Evolutionary conservation across 2,888 invertebrate species (phyloP).

Genomic region (Argyra leucocephala): DNA sequence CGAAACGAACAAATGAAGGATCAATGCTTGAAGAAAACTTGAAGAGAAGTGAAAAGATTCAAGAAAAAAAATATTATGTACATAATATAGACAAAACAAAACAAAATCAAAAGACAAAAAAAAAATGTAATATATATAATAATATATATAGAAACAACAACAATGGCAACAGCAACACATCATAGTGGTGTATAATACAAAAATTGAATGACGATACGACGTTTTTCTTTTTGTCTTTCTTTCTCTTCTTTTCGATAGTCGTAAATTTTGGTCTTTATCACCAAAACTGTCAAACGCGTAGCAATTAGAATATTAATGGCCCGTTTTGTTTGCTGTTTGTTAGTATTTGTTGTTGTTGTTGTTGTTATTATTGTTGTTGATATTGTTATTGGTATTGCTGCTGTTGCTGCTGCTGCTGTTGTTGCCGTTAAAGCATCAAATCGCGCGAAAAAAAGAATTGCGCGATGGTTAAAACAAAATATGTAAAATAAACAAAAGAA

Average conservation of each 20-base stretch:
- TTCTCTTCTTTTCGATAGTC: constrained; percentile 24
- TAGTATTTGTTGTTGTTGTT: not conserved
- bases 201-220: too few species aligned
- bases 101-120: too few species aligned
- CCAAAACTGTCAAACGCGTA: constrained; percentile 29
- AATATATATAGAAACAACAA: too few species aligned
- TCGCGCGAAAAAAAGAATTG: not conserved
- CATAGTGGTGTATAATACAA: too few species aligned
- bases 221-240: not conserved
- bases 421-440: not conserved
- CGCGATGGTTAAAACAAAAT: not conserved
- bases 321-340: constrained; percentile 21
- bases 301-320: constrained; percentile 30
- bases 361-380: not conserved
- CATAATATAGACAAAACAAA: too few species aligned
- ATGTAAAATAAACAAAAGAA: not conserved
- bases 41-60: too few species aligned
- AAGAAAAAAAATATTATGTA: too few species aligned
- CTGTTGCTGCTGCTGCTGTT: not conserved
- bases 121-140: too few species aligned
- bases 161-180: too few species aligned
- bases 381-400: not conserved
- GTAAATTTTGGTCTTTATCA: constrained; percentile 29
- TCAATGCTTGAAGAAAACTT: too few species aligned
- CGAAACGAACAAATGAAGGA: too few species aligned